Evolutionary conservation across 2,113 vertebrate genomes (phyloP).

Genomic region (Notiomystis cincta): DNA sequence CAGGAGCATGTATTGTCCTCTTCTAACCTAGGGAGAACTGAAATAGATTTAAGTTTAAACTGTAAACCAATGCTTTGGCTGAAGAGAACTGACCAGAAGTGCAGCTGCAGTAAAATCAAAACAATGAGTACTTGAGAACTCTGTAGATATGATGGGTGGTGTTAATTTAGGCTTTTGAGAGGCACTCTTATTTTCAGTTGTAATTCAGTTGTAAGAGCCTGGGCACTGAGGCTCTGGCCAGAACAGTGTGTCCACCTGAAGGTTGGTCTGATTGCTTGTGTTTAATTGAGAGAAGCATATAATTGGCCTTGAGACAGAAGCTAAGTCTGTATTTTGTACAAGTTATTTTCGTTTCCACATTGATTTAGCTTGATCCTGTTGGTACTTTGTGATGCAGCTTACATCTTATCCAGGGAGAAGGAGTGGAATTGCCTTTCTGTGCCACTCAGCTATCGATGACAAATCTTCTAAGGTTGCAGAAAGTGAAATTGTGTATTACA

Average conservation of each 20-base stretch:
- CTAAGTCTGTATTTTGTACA: neutral
- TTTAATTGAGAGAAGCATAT: constrained; percentile 3
- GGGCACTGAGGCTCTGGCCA: neutral
- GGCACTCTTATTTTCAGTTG: neutral
- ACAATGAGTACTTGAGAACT: neutral
- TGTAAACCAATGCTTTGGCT: neutral
- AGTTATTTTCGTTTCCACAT: neutral
- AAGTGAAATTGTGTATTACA: constrained; percentile 20
- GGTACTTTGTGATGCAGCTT: neutral
- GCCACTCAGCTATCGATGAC: neutral
- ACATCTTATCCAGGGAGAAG: neutral
- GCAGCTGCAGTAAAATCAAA: neutral
- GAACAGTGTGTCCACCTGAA: neutral
- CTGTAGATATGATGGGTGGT: neutral
- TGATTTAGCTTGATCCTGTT: neutral
- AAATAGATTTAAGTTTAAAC: neutral
- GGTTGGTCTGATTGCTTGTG: neutral
- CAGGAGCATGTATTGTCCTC: neutral
- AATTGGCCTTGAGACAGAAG: constrained; percentile 2
- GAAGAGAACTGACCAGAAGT: neutral
- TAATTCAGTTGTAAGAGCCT: neutral
- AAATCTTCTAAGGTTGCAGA: neutral
- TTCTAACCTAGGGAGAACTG: neutral
- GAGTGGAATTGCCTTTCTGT: neutral
- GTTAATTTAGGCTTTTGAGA: neutral